These are phyloP conservation scores for Coelopa frigida DNA, from an alignment of 1,140 invertebrate genomes.

Conservation along the genomic window DNA sequence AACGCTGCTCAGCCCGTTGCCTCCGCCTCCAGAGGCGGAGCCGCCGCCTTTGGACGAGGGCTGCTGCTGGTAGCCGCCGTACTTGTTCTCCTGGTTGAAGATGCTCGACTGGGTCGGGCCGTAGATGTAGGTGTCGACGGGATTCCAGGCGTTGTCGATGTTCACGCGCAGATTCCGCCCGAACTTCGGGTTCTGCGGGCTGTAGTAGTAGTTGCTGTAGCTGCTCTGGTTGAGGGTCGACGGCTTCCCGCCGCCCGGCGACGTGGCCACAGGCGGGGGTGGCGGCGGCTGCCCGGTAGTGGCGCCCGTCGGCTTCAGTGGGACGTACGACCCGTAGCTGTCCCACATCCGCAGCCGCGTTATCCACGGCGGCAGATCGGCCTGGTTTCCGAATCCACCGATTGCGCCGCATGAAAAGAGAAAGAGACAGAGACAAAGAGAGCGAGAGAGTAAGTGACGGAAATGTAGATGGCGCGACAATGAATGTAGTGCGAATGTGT, in stretches of 20 bases:
- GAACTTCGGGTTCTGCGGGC: conserved; percentile 40
- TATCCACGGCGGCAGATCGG: conserved; percentile 47
- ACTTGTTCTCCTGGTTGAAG: conserved; percentile 43
- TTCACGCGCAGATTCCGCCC: conserved; percentile 40
- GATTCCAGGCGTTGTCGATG: conserved; percentile 45
- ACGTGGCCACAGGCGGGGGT: conserved; percentile 35
- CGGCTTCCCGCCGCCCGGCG: conserved; percentile 32
- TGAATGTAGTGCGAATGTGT: not conserved
- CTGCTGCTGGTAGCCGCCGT: conserved; percentile 37
- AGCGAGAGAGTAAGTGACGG: conserved; percentile 1
- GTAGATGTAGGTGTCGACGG: conserved; percentile 44
- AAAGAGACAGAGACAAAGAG: not conserved
- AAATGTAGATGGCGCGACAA: conserved; percentile 11
- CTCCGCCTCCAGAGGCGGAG: conserved; percentile 7
- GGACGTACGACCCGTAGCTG: conserved; percentile 45
- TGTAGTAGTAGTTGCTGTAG: conserved; percentile 41
- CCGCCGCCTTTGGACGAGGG: conserved; percentile 5
- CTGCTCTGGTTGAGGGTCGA: conserved; percentile 31
- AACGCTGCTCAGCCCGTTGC: conserved; percentile 23
- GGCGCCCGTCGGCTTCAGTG: conserved; percentile 36
- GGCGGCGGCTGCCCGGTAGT: conserved; percentile 38
- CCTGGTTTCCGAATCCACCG: too few relatives aligned
- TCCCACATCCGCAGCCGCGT: conserved; percentile 55
- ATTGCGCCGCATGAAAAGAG: not conserved
- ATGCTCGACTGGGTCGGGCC: conserved; percentile 43